Evolutionary conservation across 2,888 invertebrate species (phyloP).

Genomic region (Drosophila putrida): DNA sequence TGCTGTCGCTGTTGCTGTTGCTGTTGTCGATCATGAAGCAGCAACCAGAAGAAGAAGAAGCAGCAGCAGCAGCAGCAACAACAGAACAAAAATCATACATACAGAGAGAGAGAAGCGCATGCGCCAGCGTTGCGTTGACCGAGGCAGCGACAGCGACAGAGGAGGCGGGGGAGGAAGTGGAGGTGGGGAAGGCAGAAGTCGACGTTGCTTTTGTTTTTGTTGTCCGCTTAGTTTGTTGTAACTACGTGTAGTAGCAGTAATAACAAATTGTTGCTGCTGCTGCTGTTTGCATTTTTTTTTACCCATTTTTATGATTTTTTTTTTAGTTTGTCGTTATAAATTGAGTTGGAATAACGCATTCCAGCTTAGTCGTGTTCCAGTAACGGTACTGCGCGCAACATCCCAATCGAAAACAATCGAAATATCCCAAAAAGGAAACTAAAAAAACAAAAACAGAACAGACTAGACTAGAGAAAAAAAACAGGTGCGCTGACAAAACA

Average conservation of each 20-base stretch:
- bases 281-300: constrained; percentile 12
- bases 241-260: constrained; percentile 21
- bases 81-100: constrained; percentile 12
- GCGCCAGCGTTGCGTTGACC: constrained; percentile 31
- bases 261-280: constrained; percentile 16
- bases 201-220: constrained; percentile 27
- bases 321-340: constrained; percentile 83
- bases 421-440: not conserved
- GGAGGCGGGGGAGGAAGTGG: constrained; percentile 30
- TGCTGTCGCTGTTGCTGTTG: constrained; percentile 32
- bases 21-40: constrained; percentile 46
- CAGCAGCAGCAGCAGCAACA: constrained; percentile 16
- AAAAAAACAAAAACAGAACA: not conserved
- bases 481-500: constrained; percentile 45
- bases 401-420: constrained; percentile 9
- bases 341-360: constrained; percentile 81
- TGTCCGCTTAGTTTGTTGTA: constrained; percentile 25
- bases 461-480: constrained; percentile 10
- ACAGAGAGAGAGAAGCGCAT: constrained; percentile 12
- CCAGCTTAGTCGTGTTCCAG: constrained; percentile 84
- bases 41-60: constrained; percentile 11
- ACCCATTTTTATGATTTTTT: not conserved
- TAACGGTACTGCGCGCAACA: constrained; percentile 81
- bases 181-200: constrained; percentile 24
- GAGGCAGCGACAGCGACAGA: constrained; percentile 10